phyloP scores from a whole-genome alignment of 2,797 vertebrate species.

The Eremophila alpestris region DNA sequence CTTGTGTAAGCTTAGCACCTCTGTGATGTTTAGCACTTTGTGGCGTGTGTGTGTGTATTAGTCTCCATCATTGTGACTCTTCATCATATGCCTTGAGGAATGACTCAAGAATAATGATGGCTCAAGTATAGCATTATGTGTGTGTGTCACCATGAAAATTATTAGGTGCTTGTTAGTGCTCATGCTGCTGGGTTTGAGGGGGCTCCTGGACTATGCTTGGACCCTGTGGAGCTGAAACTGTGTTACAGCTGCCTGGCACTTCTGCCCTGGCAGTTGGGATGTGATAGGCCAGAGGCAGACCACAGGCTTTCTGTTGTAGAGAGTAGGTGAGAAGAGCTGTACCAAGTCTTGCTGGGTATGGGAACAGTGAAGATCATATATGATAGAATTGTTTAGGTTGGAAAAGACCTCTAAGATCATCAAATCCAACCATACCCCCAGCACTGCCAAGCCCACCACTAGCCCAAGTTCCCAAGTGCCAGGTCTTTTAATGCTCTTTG shows the following conservation, averaged over 20 bases:
- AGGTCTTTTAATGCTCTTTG: not conserved
- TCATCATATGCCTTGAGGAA: not conserved
- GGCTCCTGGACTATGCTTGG: not conserved
- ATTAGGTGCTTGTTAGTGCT: not conserved
- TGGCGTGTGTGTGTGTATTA: accelerated
- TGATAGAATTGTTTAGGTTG: not conserved
- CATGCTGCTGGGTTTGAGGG: not conserved
- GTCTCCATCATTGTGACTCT: not conserved
- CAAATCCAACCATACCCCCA: not conserved
- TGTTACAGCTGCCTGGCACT: not conserved
- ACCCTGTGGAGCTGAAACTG: not conserved
- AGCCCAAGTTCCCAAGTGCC: not conserved
- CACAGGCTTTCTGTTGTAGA: not conserved
- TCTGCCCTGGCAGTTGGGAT: not conserved
- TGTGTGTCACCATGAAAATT: not conserved
- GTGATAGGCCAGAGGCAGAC: not conserved
- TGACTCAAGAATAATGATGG: not conserved
- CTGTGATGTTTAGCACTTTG: not conserved
- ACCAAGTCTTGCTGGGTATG: not conserved
- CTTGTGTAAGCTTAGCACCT: not conserved
- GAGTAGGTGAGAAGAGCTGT: not conserved
- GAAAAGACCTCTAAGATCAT: not conserved
- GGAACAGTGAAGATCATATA: not conserved
- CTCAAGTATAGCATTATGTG: not conserved
- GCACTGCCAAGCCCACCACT: not conserved